Evolutionary conservation across 1,140 invertebrate genomes (phyloP).

Genomic region (Thaumetopoea pityocampa): DNA sequence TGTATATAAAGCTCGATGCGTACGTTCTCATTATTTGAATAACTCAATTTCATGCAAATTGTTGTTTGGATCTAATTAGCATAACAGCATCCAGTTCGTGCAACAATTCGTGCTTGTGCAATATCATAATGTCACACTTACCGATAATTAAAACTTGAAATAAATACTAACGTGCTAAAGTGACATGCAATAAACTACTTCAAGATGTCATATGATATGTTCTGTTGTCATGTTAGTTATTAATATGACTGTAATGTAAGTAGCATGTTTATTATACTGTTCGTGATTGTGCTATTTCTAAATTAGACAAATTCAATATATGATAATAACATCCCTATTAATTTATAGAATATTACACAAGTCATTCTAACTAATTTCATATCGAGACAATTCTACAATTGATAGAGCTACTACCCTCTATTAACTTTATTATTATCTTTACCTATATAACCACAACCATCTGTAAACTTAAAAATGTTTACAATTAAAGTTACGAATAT

Average conservation of each 20-base stretch:
- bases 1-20: too few species aligned
- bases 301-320: slow-evolving; percentile 27
- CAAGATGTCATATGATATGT: slow-evolving; percentile 22
- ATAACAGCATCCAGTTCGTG: slow-evolving; percentile 45
- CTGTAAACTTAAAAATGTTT: slow-evolving; percentile 63
- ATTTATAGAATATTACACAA: slow-evolving; percentile 28
- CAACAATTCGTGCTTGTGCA: slow-evolving; percentile 55
- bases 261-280: slow-evolving; percentile 54
- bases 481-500: slow-evolving; percentile 30
- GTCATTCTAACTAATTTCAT: slow-evolving; percentile 32
- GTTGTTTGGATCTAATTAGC: too few species aligned
- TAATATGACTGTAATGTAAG: slow-evolving; percentile 58
- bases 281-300: slow-evolving; percentile 55
- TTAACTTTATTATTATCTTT: slow-evolving; percentile 62
- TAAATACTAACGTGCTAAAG: slow-evolving; percentile 8
- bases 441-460: slow-evolving; percentile 72
- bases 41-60: too few species aligned
- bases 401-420: slow-evolving; percentile 39
- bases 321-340: slow-evolving; percentile 24
- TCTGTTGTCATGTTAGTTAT: slow-evolving; percentile 41
- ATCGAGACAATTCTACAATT: slow-evolving; percentile 32
- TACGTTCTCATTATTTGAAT: too few species aligned
- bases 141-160: slow-evolving; percentile 24
- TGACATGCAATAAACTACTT: slow-evolving; percentile 22
- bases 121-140: slow-evolving; percentile 46